These are phyloP conservation scores for Metallyticus violacea DNA, from an alignment of 2,888 invertebrate genomes.

Conservation along the genomic window DNA sequence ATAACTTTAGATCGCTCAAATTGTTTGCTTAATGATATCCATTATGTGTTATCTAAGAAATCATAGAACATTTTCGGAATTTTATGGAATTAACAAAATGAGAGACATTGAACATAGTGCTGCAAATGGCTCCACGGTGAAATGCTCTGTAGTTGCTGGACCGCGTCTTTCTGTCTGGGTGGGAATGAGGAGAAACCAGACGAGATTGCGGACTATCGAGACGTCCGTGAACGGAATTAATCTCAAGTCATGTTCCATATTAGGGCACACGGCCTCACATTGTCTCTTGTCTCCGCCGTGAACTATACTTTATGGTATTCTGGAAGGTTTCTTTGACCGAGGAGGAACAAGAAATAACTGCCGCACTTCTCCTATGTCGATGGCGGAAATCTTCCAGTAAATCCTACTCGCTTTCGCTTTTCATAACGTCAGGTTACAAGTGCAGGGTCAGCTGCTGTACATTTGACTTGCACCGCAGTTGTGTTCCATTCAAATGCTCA, in stretches of 20 bases:
- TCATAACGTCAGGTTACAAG: background rate
- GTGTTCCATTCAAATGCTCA: too few species aligned
- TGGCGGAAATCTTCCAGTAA: background rate
- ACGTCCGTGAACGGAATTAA: slow-evolving; percentile 10
- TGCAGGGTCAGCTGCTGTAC: too few species aligned
- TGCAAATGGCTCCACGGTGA: too few species aligned
- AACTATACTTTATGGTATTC: background rate
- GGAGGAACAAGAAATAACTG: background rate
- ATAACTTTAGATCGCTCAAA: too few species aligned
- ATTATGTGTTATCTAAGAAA: too few species aligned
- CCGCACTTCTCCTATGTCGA: background rate
- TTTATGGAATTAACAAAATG: too few species aligned
- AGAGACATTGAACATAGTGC: too few species aligned
- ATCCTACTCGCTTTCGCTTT: background rate
- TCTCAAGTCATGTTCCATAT: background rate
- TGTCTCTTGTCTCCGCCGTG: background rate
- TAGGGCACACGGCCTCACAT: background rate
- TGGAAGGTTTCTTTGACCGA: background rate
- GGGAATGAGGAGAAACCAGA: background rate
- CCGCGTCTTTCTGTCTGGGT: background rate
- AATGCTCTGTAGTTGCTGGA: background rate
- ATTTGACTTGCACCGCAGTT: too few species aligned
- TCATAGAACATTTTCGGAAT: too few species aligned
- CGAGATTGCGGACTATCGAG: background rate
- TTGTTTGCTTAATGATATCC: too few species aligned